A percentile compares a stretch with the other conserved stretches of the same genome.
Conservation (phyloP, 2,888 invertebrate genomes). For the Dyspetes luteomarginatus region DNA sequence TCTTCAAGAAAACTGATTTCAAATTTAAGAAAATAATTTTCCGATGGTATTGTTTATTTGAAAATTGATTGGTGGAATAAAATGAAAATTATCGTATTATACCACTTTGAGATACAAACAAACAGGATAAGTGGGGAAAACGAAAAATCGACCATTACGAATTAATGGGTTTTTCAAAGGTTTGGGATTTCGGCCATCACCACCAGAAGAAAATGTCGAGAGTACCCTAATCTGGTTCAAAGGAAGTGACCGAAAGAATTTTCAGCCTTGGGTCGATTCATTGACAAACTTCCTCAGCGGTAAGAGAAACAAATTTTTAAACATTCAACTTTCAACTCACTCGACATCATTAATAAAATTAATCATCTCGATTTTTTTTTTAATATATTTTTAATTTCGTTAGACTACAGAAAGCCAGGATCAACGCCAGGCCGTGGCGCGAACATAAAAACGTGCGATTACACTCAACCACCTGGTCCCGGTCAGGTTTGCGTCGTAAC, state of each 20-base stretch:
- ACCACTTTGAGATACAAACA: too few relatives aligned
- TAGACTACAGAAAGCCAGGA: conserved; percentile 91
- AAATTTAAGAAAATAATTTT: background rate
- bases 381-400: conserved; percentile 2
- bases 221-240: conserved; percentile 98
- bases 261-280: conserved; percentile 91
- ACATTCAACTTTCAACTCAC: too few relatives aligned
- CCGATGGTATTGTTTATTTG: too few relatives aligned
- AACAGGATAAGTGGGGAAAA: background rate
- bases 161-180: conserved; percentile 84
- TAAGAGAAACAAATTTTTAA: conserved; percentile 84
- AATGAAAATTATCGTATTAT: too few relatives aligned
- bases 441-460: conserved; percentile 91
- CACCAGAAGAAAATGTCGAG: conserved; percentile 92
- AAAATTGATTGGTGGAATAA: too few relatives aligned
- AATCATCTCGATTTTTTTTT: conserved; percentile 24
- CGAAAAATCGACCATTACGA: background rate
- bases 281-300: conserved; percentile 91
- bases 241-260: conserved; percentile 90
- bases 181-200: conserved; percentile 97
- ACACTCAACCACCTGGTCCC: conserved; percentile 88
- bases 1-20: too few relatives aligned
- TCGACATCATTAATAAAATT: too few relatives aligned
- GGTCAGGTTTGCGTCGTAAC: conserved; percentile 95
- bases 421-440: conserved; percentile 89